Conservation (phyloP, 2,888 invertebrate species). For the Barypeithes pellucidus region DNA sequence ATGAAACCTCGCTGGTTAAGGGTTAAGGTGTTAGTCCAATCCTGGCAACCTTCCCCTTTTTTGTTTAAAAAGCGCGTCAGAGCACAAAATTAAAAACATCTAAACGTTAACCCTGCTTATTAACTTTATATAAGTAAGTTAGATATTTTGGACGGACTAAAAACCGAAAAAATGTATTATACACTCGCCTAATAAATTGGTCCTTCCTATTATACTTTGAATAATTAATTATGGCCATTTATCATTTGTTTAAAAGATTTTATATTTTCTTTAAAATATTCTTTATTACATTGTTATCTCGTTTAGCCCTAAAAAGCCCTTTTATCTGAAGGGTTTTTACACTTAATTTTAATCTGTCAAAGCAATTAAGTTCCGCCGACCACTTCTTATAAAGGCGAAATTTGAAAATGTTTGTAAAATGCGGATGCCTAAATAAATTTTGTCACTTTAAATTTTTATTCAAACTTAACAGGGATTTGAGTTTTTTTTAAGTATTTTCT, state of each 20-base stretch:
- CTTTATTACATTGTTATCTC: constrained; percentile 1
- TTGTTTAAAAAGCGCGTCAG: too few relatives aligned
- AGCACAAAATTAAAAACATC: too few relatives aligned
- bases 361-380: background rate
- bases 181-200: too few relatives aligned
- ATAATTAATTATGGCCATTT: too few relatives aligned
- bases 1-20: too few relatives aligned
- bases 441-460: background rate
- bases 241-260: background rate
- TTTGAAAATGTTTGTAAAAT: background rate
- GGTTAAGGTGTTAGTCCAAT: too few relatives aligned
- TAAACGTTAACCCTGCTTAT: too few relatives aligned
- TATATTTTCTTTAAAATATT: background rate
- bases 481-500: background rate
- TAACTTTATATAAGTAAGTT: too few relatives aligned
- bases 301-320: background rate
- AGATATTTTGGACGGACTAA: too few relatives aligned
- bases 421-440: background rate
- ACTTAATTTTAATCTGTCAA: constrained; percentile 12
- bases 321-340: constrained; percentile 2
- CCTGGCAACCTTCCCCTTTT: too few relatives aligned
- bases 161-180: too few relatives aligned
- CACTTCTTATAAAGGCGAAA: background rate
- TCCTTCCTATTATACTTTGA: too few relatives aligned
- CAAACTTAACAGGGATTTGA: background rate